These are phyloP conservation scores for Trachymyrmex cornetzi DNA, from an alignment of 1,140 invertebrate genomes.

Conservation along the genomic window DNA sequence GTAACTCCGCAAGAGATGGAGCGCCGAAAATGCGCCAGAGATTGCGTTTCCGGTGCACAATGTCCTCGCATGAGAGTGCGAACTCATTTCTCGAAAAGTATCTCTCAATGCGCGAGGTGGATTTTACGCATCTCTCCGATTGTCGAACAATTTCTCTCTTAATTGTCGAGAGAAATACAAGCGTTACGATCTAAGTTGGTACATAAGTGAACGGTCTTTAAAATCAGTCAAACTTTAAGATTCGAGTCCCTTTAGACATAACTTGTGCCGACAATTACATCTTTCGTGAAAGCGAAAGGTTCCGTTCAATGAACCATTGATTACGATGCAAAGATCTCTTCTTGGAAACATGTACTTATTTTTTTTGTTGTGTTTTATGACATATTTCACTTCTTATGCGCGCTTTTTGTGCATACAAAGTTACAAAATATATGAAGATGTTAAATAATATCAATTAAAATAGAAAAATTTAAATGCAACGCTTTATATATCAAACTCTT, in stretches of 20 bases:
- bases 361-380: neutral
- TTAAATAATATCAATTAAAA: neutral
- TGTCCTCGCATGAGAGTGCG: conserved; percentile 70
- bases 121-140: conserved; percentile 16
- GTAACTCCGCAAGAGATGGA: conserved; percentile 81
- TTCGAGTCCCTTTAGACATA: neutral
- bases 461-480: neutral
- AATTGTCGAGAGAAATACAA: neutral
- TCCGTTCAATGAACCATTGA: neutral
- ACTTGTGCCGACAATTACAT: neutral
- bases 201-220: neutral
- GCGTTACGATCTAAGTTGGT: neutral
- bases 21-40: conserved; percentile 77
- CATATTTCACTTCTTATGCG: neutral
- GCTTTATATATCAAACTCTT: neutral
- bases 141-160: neutral
- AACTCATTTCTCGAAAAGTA: conserved; percentile 69
- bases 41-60: conserved; percentile 68
- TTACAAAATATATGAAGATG: neutral
- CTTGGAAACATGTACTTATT: neutral
- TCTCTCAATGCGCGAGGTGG: conserved; percentile 18
- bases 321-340: neutral
- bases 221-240: neutral
- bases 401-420: neutral
- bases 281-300: neutral